Conservation (phyloP, 2,113 vertebrate genomes). For the Podarcis muralis region DNA sequence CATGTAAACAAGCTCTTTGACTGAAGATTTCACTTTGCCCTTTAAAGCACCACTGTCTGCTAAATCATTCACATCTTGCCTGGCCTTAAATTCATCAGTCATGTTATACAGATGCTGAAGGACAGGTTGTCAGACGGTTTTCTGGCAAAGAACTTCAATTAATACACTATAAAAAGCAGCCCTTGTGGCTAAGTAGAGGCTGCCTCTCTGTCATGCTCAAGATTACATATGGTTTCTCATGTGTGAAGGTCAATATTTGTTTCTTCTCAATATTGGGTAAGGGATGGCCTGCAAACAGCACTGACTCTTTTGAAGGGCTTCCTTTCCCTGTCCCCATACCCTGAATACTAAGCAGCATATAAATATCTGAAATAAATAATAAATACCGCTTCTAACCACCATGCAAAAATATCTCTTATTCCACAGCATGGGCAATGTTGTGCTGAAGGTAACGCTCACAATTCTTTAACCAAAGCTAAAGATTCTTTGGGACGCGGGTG, state of each 20-base stretch:
- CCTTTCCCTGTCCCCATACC: neutral
- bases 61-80: conserved; percentile 5
- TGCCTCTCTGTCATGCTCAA: neutral
- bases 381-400: neutral
- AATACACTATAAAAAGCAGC: conserved; percentile 21
- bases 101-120: neutral
- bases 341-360: neutral
- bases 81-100: neutral
- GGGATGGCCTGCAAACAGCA: neutral
- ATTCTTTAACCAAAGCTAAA: neutral
- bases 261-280: neutral
- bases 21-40: neutral
- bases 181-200: conserved; percentile 14
- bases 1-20: neutral
- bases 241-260: conserved; percentile 47
- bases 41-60: neutral
- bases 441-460: neutral
- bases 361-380: neutral
- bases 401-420: neutral
- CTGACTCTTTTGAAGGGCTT: neutral
- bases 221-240: conserved; percentile 55
- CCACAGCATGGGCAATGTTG: neutral
- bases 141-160: conserved; percentile 15
- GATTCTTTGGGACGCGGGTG: neutral
- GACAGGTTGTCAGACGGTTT: conserved; percentile 25